Percentiles rank a stretch among this genome's conserved stretches.
Evolutionary conservation across 2,797 vertebrate species (phyloP).

Genomic region (Pyrocephalus nanus): DNA sequence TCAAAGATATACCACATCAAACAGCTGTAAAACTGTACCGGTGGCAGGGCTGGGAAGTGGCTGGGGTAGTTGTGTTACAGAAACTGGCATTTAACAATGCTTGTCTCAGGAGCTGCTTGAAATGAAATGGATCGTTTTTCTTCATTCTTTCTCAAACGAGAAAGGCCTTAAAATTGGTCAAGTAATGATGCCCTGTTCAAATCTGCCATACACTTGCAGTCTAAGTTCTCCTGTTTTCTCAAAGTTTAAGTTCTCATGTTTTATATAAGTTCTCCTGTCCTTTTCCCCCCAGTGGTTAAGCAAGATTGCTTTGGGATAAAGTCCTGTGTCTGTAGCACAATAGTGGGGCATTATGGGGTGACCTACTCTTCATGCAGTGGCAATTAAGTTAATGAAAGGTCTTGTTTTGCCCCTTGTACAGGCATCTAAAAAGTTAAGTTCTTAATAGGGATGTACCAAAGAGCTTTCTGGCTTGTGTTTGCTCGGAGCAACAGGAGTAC

Average conservation of each 20-base stretch:
- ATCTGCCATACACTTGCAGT: not conserved
- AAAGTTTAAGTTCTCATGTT: not conserved
- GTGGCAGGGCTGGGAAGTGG: not conserved
- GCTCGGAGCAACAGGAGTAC: not conserved
- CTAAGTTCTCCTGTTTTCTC: not conserved
- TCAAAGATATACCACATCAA: not conserved
- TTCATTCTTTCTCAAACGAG: not conserved
- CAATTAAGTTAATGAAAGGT: not conserved
- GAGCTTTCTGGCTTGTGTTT: not conserved
- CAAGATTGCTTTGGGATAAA: not conserved
- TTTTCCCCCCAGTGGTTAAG: not conserved
- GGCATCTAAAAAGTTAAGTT: not conserved
- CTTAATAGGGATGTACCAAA: not conserved
- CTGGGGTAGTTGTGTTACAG: not conserved
- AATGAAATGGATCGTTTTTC: not conserved
- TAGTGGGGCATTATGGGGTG: not conserved
- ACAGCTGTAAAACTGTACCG: not conserved
- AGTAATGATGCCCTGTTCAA: not conserved
- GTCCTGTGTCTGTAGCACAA: not conserved
- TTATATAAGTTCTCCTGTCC: not conserved
- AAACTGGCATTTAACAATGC: not conserved
- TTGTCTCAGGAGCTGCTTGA: not conserved
- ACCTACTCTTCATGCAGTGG: not conserved
- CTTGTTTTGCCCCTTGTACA: not conserved
- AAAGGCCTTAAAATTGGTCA: not conserved